Percentiles rank a stretch among this genome's conserved stretches.
Evolutionary conservation across 2,888 invertebrate species (phyloP).

Genomic region (Drosophila neotestacea): DNA sequence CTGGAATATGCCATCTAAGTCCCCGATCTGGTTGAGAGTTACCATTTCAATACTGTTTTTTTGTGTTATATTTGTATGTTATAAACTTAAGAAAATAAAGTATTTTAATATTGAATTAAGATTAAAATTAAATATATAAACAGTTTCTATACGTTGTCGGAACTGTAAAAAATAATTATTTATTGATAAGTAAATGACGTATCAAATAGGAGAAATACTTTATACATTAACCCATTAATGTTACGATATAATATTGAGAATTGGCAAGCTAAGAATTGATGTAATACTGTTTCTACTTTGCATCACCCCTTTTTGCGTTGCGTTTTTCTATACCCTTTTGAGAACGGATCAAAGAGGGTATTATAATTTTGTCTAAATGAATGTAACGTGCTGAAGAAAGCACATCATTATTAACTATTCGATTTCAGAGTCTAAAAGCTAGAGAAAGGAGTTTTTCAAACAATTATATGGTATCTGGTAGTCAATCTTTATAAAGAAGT

Average conservation of each 20-base stretch:
- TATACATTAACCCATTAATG: background rate
- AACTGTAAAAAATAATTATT: no score
- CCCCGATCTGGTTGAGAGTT: no score
- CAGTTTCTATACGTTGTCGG: no score
- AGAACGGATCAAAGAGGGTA: background rate
- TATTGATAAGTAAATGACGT: no score
- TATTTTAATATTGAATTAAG: no score
- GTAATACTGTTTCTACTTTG: slow-evolving; percentile 28
- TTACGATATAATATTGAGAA: slow-evolving; percentile 13
- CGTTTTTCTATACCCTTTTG: slow-evolving; percentile 5
- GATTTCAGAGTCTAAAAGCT: background rate
- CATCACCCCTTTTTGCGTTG: slow-evolving; percentile 13
- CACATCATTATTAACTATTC: background rate
- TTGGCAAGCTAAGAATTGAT: slow-evolving; percentile 29
- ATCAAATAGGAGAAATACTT: no score
- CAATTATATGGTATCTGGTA: background rate
- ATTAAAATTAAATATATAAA: no score
- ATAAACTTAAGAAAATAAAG: no score
- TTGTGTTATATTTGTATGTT: no score
- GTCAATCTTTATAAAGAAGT: background rate
- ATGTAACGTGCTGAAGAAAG: background rate
- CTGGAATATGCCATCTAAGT: no score
- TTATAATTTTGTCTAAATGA: background rate
- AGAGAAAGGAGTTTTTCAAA: background rate
- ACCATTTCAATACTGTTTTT: no score